A percentile compares a stretch with the other conserved stretches of the same genome.
Conservation (phyloP, 2,113 vertebrate species). For the Cromileptes altivelis region DNA sequence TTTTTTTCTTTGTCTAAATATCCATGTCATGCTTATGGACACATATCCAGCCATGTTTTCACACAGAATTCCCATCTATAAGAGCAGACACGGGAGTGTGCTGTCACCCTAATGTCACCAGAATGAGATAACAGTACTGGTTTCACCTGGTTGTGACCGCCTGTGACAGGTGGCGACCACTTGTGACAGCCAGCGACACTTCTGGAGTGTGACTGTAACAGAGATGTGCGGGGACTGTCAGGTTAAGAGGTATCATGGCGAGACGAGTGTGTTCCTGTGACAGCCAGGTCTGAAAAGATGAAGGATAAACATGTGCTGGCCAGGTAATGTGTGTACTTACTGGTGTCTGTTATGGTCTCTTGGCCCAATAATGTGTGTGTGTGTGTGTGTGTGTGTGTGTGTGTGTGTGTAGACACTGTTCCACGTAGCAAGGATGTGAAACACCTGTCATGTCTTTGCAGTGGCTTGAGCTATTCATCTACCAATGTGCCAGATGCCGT, state of each 20-base stretch:
- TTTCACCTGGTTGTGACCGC: conserved; percentile 58
- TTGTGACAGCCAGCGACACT: conserved; percentile 56
- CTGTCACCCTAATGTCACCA: conserved; percentile 21
- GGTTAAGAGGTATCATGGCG: conserved; percentile 51
- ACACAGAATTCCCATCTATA: conserved; percentile 1
- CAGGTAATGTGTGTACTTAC: conserved; percentile 46
- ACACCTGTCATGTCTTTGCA: conserved; percentile 69
- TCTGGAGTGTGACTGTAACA: conserved; percentile 39
- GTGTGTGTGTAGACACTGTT: conserved; percentile 19
- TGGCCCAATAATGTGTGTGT: conserved; percentile 34
- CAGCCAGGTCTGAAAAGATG: conserved; percentile 58
- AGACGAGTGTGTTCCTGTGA: conserved; percentile 60
- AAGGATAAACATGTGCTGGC: conserved; percentile 63
- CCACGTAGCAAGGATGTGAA: conserved; percentile 45
- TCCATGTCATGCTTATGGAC: neutral
- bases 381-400: conserved; percentile 14
- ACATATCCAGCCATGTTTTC: conserved; percentile 5
- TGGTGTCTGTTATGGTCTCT: conserved; percentile 55
- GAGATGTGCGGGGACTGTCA: conserved; percentile 61
- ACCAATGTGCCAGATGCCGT: conserved; percentile 40
- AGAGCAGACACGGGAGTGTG: conserved; percentile 23
- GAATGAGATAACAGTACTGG: conserved; percentile 43
- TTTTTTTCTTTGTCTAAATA: neutral
- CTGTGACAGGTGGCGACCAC: conserved; percentile 63
- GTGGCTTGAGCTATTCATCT: conserved; percentile 20